Percentiles rank a stretch among this genome's conserved stretches.
phyloP scores from a whole-genome alignment of 30 jellyfish, hydroid and myxozoan genomes.

The Haliclystus octoradiatus region DNA sequence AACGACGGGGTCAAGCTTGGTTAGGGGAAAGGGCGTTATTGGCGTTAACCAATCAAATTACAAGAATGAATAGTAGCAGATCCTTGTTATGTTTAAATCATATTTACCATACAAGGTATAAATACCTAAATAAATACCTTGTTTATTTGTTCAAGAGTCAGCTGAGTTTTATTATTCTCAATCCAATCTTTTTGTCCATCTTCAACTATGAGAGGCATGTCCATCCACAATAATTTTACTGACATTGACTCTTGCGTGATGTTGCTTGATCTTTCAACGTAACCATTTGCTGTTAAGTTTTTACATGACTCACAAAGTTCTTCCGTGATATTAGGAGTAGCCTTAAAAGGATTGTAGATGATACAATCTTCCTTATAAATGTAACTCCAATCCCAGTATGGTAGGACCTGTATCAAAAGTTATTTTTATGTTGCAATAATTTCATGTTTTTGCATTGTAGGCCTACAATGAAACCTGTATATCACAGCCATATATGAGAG shows the following conservation, averaged over 20 bases:
- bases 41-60: too few relatives aligned
- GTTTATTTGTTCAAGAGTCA: too few relatives aligned
- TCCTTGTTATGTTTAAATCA: too few relatives aligned
- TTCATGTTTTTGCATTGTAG: too few relatives aligned
- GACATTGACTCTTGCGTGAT: constrained; percentile 25
- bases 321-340: constrained; percentile 28
- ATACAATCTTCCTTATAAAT: constrained; percentile 45
- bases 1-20: too few relatives aligned
- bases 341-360: constrained; percentile 43
- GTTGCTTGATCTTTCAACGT: constrained; percentile 19
- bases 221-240: constrained; percentile 29
- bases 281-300: constrained; percentile 1
- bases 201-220: constrained; percentile 50
- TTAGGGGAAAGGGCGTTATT: too few relatives aligned
- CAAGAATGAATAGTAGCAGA: too few relatives aligned
- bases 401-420: constrained; percentile 64
- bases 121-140: too few relatives aligned
- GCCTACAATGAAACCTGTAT: too few relatives aligned
- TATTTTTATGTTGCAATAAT: too few relatives aligned
- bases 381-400: constrained; percentile 80
- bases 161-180: neutral
- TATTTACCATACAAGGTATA: too few relatives aligned
- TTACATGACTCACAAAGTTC: constrained; percentile 38
- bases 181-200: constrained; percentile 78
- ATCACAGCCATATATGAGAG: too few relatives aligned